Conservation (phyloP, 2,888 invertebrate genomes). For the Drosophila atripex region DNA sequence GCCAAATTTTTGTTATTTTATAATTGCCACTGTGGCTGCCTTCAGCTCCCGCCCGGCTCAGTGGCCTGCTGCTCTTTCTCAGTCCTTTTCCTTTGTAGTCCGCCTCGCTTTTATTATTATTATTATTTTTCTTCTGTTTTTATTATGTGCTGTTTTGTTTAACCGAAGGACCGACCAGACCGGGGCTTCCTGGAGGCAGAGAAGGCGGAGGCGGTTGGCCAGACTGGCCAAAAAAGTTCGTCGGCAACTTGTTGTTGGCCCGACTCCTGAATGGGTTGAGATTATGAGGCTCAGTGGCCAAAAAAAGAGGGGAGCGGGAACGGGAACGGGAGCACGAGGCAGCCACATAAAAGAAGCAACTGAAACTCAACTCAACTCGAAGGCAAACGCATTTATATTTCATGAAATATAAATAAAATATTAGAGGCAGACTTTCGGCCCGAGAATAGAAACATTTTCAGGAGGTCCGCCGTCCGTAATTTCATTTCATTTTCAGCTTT, state of each 20-base stretch:
- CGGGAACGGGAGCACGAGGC: background rate
- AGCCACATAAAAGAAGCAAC: constrained; percentile 7
- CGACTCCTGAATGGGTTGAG: constrained; percentile 3
- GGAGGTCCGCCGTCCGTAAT: background rate
- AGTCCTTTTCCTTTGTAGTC: constrained; percentile 54
- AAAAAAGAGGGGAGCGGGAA: background rate
- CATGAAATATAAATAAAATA: constrained; percentile 72
- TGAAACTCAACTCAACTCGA: constrained; percentile 38
- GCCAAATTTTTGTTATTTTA: constrained; percentile 72
- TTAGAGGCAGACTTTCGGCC: constrained; percentile 50
- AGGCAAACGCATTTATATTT: constrained; percentile 70
- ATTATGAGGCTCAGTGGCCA: constrained; percentile 3
- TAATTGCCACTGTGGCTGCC: constrained; percentile 62
- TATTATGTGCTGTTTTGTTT: constrained; percentile 53
- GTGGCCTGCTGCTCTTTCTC: constrained; percentile 62
- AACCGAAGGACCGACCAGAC: constrained; percentile 47
- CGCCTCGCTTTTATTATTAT: constrained; percentile 30
- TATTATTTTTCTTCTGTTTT: constrained; percentile 5
- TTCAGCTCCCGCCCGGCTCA: constrained; percentile 45
- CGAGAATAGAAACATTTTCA: constrained; percentile 26
- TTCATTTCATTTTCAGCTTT: constrained; percentile 15
- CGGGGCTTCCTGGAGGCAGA: constrained; percentile 25
- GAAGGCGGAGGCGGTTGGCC: constrained; percentile 10
- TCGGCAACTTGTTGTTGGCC: constrained; percentile 22
- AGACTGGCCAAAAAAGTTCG: constrained; percentile 11